Evolutionary conservation across 2,113 vertebrate genomes (phyloP), one percentile per base, ranked within the genome.

Genomic region (Malaclemys terrapin): DNA sequence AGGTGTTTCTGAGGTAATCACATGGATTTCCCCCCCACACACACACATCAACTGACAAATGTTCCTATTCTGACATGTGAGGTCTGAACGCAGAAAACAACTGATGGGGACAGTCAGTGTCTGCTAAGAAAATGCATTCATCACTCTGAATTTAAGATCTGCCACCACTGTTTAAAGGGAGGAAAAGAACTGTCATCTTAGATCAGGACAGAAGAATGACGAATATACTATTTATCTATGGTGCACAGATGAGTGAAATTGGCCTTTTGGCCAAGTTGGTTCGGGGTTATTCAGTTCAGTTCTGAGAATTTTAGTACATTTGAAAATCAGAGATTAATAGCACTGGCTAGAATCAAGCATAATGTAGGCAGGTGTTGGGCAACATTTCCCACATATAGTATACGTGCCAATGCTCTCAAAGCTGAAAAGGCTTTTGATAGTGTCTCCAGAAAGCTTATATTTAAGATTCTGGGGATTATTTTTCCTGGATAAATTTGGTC

Each of bases 281-380:
- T 88, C 47, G 47, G 31, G 20, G n/a, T 53, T 62, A 10, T 1
- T 53, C 81, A 50, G 47, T 29, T 93, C 24, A 57, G 49, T 29
- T 79, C 38, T 57, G 89, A 85, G 91, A 85, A 80, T 35, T 49
- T 53, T 45, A 6, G 50, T 52, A 31, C 25, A 59, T n/a, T 90
- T 78, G 88, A n/a, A 85, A 93, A 86, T 47, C 35, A 72, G 86
- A 88, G 88, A 80, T 53, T 27, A 27, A 82, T 59, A 82, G n/a
- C 22, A 2, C n/a, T 80, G 82, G 88, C 69, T 81, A 54, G 47
- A 45, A 5, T 85, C n/a, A 42, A 42, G 78, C 3, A 38, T 82
- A 59, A 47, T 22, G 82, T 72, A 47, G 82, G 88, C 88, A 85
- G 82, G 82, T 57, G 69, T 49, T 92, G 54, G 82, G 50, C 85